Percentiles rank a stretch among this genome's conserved stretches.
Conservation (phyloP, 2,888 invertebrate genomes). For the Tuberolachnus salignus region DNA sequence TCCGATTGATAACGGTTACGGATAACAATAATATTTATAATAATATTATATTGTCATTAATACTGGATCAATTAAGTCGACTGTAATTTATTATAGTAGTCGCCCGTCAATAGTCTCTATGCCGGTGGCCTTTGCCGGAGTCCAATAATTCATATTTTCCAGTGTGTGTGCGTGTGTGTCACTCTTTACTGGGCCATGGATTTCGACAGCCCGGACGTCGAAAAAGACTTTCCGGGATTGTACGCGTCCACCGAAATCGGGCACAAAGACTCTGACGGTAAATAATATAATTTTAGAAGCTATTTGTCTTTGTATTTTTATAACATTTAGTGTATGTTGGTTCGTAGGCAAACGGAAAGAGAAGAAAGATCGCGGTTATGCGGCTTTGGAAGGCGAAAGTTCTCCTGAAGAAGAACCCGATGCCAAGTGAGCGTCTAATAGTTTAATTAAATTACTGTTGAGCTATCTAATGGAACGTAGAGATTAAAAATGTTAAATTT, state of each 20-base stretch:
- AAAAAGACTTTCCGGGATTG: conserved; percentile 87
- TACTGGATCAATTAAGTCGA: too few species aligned
- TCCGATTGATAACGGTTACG: too few species aligned
- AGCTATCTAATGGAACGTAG: too few species aligned
- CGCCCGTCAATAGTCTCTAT: too few species aligned
- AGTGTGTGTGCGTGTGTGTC: not conserved
- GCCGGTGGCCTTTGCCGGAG: too few species aligned
- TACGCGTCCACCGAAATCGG: conserved; percentile 76
- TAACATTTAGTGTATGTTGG: conserved; percentile 61
- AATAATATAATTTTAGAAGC: conserved; percentile 60
- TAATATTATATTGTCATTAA: too few species aligned
- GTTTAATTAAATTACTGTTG: too few species aligned
- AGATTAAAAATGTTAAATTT: too few species aligned
- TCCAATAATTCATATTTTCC: too few species aligned
- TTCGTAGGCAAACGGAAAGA: conserved; percentile 80
- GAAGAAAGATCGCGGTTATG: conserved; percentile 88
- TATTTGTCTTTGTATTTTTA: not conserved
- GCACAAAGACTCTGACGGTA: conserved; percentile 79
- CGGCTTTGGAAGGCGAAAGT: conserved; percentile 89
- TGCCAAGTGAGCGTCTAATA: conserved; percentile 69
- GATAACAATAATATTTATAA: too few species aligned
- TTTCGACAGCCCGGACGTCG: conserved; percentile 87
- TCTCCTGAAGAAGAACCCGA: conserved; percentile 88
- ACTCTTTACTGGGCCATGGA: conserved; percentile 69
- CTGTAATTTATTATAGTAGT: too few species aligned